Percentiles rank a stretch among this genome's conserved stretches.
Evolutionary conservation across 1,140 invertebrate genomes (phyloP).

Genomic region (Xylocopa sonorina): DNA sequence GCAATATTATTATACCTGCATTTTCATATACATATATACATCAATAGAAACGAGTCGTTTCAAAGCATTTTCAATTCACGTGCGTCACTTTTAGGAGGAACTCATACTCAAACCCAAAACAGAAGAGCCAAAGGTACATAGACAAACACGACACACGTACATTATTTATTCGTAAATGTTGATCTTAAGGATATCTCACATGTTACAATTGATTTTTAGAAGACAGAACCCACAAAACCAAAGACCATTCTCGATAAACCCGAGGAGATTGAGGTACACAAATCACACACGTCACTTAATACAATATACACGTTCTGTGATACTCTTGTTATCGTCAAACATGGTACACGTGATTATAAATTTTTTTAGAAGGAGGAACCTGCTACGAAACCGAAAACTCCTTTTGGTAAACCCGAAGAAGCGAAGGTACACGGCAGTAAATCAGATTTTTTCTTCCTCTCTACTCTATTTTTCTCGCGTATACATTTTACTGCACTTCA

Average conservation of each 20-base stretch:
- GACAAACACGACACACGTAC: constrained; percentile 10
- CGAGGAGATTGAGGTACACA: constrained; percentile 73
- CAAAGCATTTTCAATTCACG: background rate
- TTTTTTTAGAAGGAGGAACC: constrained; percentile 65
- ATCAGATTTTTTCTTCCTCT: background rate
- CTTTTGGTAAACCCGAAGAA: constrained; percentile 69
- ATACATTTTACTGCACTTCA: background rate
- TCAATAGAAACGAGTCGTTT: background rate
- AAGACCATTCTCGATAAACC: constrained; percentile 67
- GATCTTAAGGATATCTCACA: background rate
- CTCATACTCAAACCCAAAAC: constrained; percentile 48
- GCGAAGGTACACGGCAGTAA: constrained; percentile 69
- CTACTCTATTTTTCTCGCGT: background rate
- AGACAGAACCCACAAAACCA: constrained; percentile 63
- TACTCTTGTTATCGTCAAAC: background rate
- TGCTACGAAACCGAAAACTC: constrained; percentile 64
- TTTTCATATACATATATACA: background rate
- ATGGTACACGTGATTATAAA: background rate
- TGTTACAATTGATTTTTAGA: constrained; percentile 54
- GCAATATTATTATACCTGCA: background rate
- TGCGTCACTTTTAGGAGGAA: constrained; percentile 59
- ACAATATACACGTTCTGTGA: background rate
- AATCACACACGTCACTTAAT: constrained; percentile 18
- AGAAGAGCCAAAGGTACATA: constrained; percentile 63
- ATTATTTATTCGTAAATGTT: background rate